These are phyloP conservation scores for Cheirogaleus major DNA, from an alignment of 2,797 vertebrate species.

Conservation along the genomic window DNA sequence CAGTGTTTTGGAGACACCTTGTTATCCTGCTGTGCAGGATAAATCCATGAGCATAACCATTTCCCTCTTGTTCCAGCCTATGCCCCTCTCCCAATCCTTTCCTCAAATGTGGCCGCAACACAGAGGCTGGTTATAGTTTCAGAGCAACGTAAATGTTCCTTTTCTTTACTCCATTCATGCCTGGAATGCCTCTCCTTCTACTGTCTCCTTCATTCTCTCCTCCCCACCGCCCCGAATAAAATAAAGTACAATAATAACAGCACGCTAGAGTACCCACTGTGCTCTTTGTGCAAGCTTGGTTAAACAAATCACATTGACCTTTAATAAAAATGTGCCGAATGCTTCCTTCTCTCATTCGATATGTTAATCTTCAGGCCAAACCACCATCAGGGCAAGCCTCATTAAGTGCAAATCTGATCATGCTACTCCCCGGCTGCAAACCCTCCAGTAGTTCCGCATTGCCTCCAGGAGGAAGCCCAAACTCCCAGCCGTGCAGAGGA, in stretches of 20 bases:
- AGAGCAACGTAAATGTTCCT: not conserved
- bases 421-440: not conserved
- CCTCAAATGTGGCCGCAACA: not conserved
- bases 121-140: not conserved
- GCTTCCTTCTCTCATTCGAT: constrained; percentile 62
- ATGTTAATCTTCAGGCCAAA: constrained; percentile 67
- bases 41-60: not conserved
- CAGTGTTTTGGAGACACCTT: not conserved
- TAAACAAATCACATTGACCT: constrained; percentile 78
- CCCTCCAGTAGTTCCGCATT: not conserved
- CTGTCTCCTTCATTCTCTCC: not conserved
- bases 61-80: not conserved
- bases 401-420: constrained; percentile 55
- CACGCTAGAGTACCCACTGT: constrained; percentile 62
- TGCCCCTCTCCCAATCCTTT: not conserved
- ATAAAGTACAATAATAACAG: constrained; percentile 61
- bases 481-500: not conserved
- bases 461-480: not conserved
- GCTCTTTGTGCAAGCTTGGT: constrained; percentile 66
- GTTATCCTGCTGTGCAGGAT: too few relatives aligned
- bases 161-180: not conserved
- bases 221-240: not conserved
- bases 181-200: not conserved
- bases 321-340: constrained; percentile 59
- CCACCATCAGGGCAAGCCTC: constrained; percentile 45